Percentiles rank a stretch among this genome's conserved stretches.
These are phyloP conservation scores for Salvelinus alpinus DNA, from an alignment of 2,113 vertebrate genomes.

Conservation along the genomic window DNA sequence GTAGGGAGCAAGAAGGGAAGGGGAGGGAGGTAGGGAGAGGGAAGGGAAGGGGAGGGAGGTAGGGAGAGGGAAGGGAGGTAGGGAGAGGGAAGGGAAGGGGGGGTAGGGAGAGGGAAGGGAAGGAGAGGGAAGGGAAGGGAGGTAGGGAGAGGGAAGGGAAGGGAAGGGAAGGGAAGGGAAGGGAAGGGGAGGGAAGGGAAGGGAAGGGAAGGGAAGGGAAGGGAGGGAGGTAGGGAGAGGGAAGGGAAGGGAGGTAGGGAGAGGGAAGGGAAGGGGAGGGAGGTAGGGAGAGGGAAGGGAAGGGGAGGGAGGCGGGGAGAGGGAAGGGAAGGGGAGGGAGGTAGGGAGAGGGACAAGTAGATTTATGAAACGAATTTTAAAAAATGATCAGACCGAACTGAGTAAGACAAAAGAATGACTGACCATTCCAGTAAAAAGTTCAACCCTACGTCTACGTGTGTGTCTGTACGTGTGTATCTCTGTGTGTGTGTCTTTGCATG, in stretches of 20 bases:
- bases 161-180: no score
- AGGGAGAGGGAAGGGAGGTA: no score
- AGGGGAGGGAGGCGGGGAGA: not conserved
- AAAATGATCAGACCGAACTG: not conserved
- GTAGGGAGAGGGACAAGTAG: not conserved
- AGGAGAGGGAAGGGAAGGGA: no score
- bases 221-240: not conserved
- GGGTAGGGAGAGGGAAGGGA: no score
- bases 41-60: no score
- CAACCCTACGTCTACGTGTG: not conserved
- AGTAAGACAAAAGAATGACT: not conserved
- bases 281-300: no score
- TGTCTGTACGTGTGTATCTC: conserved; percentile 7
- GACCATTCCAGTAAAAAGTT: not conserved
- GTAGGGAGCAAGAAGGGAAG: no score
- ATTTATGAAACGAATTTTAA: not conserved
- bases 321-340: not conserved
- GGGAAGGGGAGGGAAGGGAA: no score
- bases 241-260: not conserved
- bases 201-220: no score
- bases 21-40: no score
- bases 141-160: no score
- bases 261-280: not conserved
- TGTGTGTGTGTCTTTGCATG: not conserved
- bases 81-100: no score